Percentiles rank a stretch among this genome's conserved stretches.
These are phyloP conservation scores for Sarcophaga bullata DNA, from an alignment of 1,140 invertebrate genomes.

Conservation along the genomic window DNA sequence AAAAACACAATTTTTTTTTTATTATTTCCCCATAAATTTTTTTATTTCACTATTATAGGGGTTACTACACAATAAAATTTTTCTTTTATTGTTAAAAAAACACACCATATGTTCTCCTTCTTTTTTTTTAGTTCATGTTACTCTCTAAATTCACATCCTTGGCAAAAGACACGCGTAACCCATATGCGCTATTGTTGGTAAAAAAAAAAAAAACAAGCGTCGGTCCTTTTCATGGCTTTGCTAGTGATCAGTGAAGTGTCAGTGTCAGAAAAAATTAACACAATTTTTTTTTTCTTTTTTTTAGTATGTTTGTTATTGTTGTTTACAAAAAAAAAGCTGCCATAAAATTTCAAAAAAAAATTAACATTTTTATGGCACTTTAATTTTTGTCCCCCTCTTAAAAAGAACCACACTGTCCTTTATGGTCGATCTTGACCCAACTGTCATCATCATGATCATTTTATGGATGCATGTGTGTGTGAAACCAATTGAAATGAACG, in stretches of 20 bases:
- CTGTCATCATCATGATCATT: conserved; percentile 14
- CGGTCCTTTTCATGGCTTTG: neutral
- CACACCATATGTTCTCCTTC: conserved; percentile 7
- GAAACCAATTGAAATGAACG: neutral
- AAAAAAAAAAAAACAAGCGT: neutral
- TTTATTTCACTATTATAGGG: neutral
- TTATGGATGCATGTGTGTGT: neutral
- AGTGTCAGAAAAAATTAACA: conserved; percentile 1
- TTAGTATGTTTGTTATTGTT: neutral
- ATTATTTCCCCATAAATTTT: neutral
- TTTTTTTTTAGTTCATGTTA: neutral
- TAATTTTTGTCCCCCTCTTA: neutral
- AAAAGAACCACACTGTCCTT: neutral
- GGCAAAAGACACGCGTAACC: neutral
- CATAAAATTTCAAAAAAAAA: neutral
- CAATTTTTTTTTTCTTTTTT: neutral
- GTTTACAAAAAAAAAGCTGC: neutral
- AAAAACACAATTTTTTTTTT: neutral
- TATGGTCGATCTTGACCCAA: neutral
- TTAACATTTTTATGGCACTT: conserved; percentile 22
- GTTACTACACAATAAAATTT: neutral
- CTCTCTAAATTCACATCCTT: neutral
- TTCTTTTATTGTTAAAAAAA: neutral
- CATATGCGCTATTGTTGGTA: too few species aligned
- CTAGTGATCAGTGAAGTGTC: neutral